These are phyloP conservation scores for Scyliorhinus canicula DNA, from an alignment of 2,797 vertebrate genomes.

Conservation along the genomic window DNA sequence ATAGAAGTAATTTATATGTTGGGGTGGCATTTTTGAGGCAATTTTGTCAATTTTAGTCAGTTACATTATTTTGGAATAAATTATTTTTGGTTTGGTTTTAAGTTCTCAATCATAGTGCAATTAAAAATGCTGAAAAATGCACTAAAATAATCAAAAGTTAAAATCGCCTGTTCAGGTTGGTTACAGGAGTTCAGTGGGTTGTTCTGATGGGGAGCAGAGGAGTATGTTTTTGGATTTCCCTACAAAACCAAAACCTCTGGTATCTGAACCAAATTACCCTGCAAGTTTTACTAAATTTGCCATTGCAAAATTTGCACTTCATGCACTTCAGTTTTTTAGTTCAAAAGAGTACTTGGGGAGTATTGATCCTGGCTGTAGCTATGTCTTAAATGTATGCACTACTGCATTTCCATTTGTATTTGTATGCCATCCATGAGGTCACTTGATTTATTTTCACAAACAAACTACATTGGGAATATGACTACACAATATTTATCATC, in stretches of 20 bases:
- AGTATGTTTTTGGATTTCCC: not conserved
- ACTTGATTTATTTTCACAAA: not conserved
- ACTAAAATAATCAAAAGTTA: not conserved
- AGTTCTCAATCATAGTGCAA: not conserved
- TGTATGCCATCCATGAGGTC: not conserved
- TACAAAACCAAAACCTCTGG: not conserved
- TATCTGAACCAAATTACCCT: not conserved
- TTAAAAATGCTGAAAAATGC: no score
- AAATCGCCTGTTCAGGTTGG: not conserved
- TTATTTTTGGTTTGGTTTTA: not conserved
- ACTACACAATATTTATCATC: not conserved
- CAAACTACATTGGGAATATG: not conserved
- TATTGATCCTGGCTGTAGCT: not conserved
- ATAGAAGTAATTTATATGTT: not conserved
- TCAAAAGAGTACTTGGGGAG: not conserved
- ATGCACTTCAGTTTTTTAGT: not conserved
- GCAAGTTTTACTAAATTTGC: not conserved
- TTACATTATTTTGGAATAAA: not conserved
- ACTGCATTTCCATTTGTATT: not conserved
- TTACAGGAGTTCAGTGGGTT: no score
- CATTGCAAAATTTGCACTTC: not conserved
- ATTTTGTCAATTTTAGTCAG: not conserved
- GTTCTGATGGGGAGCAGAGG: no score
- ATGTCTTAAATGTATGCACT: not conserved
- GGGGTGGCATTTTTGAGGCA: not conserved